Evolutionary conservation across 2,113 vertebrate species (phyloP), one percentile per base, ranked within the genome.

Genomic region (Otolemur garnettii): DNA sequence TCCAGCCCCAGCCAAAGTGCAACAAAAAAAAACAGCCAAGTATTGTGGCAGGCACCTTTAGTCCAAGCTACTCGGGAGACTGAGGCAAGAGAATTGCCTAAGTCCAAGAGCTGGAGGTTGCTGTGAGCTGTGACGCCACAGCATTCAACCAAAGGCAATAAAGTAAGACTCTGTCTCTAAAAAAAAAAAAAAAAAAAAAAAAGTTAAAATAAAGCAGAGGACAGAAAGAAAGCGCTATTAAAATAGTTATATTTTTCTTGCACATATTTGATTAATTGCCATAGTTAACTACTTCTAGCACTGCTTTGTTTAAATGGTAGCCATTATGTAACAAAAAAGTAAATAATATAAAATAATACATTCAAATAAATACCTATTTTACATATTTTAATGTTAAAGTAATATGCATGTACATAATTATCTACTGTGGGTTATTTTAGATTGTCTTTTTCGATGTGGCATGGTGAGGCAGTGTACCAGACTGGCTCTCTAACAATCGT

Each of bases 311-410:
- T 87, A 62, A 96, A 81, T 72, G 13, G 18, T 35, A 84, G 5
- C 0, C 83, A 92, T 55, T 83, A 60, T 50, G 12, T 87, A 82
- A 79, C 10, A 95, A 17, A 87, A 94, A 87, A 74, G 22, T 69
- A 90, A 87, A 62, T 38, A 81, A 60, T 66, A 96, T 30, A 12
- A 79, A 55, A 53, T 64, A 69, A 45, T 28, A 68, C 82, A 82
- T 87, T 82, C 42, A 87, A 81, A 21, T 60, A 95, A 75, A 84
- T 62, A 24, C 0, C 4, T 12, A 24, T 50, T 78, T 95, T 90
- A 82, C 15, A 74, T 35, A 93, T 57, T 71, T 62, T 87, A 79
- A 86, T 84, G 7, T 77, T 94, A 90, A 77, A 60, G 6, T 57
- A 68, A 5, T 28, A 30, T 0, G 66, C 14, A 55, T 24, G 12